Conservation (phyloP, 2,888 invertebrate genomes). For the Alcis repandata region DNA sequence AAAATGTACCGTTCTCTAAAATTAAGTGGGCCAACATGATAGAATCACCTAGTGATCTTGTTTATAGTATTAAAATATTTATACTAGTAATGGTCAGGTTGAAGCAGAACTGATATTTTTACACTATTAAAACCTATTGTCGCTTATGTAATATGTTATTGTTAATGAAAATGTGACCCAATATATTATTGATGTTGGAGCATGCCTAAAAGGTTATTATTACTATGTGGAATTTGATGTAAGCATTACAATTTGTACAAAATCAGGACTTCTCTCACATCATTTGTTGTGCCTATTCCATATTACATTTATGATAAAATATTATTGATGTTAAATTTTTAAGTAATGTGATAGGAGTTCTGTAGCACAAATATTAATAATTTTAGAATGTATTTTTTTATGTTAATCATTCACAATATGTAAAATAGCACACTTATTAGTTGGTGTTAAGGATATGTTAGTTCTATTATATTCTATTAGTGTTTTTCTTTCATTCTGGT, state of each 20-base stretch:
- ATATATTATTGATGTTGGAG: constrained; percentile 45
- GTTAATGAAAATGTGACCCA: constrained; percentile 33
- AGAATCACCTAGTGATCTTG: constrained; percentile 22
- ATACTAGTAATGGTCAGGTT: constrained; percentile 22
- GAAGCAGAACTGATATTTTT: constrained; percentile 45
- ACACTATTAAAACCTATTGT: constrained; percentile 34
- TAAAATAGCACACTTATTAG: constrained; percentile 34
- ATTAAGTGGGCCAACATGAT: constrained; percentile 39
- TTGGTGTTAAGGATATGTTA: constrained; percentile 38
- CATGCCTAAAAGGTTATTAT: constrained; percentile 31
- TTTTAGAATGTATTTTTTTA: constrained; percentile 28
- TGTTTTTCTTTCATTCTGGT: constrained; percentile 11
- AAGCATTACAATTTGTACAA: constrained; percentile 35
- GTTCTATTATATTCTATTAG: constrained; percentile 18
- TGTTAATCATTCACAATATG: constrained; percentile 33
- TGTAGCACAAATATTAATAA: constrained; percentile 35
- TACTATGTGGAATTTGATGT: constrained; percentile 32
- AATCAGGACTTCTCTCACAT: constrained; percentile 23
- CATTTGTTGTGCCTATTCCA: constrained; percentile 37
- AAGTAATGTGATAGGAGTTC: constrained; percentile 28
- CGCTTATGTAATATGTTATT: constrained; percentile 34
- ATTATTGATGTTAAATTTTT: constrained; percentile 20
- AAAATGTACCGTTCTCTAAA: constrained; percentile 33
- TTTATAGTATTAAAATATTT: constrained; percentile 24
- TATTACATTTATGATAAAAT: constrained; percentile 25